Base-by-base conservation (phyloP, 1,140 invertebrate species). In the Drosophila saltans region DNA sequence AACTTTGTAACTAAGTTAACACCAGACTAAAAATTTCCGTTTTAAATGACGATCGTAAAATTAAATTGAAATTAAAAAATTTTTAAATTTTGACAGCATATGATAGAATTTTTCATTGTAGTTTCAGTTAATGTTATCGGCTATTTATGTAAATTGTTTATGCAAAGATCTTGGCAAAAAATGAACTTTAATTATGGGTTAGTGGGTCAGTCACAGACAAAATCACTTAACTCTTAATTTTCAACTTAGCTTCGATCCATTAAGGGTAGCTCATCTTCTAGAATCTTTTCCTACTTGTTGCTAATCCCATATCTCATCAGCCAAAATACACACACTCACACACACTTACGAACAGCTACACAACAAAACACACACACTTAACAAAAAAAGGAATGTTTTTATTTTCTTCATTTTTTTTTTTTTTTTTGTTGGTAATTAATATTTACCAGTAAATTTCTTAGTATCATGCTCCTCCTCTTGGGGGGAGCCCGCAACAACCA, bases 391-490 rank as follows among this genome's bases (percentile, higher is more conserved):
- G 60, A 82, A 57, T 72, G 43, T 66, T 39, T 39, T 43, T 45
- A 39, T 36, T 41, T n/a, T 30, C 28, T 30, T 16, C 16, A 16
- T 16, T 16, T 30, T 30, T 30, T 30, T 30, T 30, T 1, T 60
- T 40, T 21, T 9, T 57, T 39, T 66, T 64, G 30, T 74, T 72
- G 71, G 70, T 75, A 78, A 82, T 79, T 81, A 69, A 86, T 86
- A 88, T 88, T 88, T 78, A 88, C 83, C 83, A 88, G 76, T 55
- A 88, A 62, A 72, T 86, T 88, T 80, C 72, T 66, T 28, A 82
- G 72, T 64, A 86, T 86, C 82, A 81, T 66, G 41, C 66, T 73
- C 68, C 61, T 45, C 48, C 52, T 33, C 26, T 57, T 30, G 26
- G 40, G 43, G 43, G 52, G 56, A 43, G 21, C 26, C 16, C 26